These are phyloP conservation scores for Phocoena sinus DNA, from an alignment of 2,113 vertebrate species.

Conservation along the genomic window DNA sequence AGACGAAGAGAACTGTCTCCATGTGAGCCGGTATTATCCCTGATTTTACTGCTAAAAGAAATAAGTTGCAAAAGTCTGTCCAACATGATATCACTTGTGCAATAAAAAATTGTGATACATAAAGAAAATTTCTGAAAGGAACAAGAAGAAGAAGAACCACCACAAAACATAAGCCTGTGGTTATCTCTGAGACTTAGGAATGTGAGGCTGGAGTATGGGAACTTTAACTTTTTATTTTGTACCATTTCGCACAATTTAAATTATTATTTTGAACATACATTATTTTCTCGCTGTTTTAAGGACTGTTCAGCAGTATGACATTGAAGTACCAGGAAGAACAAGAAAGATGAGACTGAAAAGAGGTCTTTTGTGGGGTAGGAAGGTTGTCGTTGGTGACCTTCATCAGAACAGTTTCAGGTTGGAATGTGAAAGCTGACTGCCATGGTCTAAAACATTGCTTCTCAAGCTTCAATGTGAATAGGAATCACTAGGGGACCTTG, in stretches of 20 bases:
- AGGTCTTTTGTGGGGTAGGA: neutral
- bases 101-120: neutral
- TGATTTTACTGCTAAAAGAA: neutral
- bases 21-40: neutral
- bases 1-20: neutral
- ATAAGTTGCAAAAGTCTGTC: neutral
- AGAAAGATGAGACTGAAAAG: neutral
- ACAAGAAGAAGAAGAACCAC: neutral
- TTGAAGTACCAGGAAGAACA: neutral
- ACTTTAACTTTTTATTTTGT: neutral
- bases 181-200: neutral
- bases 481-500: neutral
- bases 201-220: neutral
- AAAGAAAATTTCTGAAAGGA: neutral
- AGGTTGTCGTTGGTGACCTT: neutral
- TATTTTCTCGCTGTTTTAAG: slow-evolving; percentile 16
- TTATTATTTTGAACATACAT: neutral
- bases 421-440: neutral
- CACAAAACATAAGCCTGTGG: neutral
- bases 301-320: neutral
- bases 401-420: neutral
- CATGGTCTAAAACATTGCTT: neutral
- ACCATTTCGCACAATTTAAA: neutral
- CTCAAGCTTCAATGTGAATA: neutral
- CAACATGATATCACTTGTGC: neutral